Evolutionary conservation across 2,888 invertebrate species (phyloP), one percentile per base, ranked within the genome.

Genomic region (Chrysolina oricalcia): DNA sequence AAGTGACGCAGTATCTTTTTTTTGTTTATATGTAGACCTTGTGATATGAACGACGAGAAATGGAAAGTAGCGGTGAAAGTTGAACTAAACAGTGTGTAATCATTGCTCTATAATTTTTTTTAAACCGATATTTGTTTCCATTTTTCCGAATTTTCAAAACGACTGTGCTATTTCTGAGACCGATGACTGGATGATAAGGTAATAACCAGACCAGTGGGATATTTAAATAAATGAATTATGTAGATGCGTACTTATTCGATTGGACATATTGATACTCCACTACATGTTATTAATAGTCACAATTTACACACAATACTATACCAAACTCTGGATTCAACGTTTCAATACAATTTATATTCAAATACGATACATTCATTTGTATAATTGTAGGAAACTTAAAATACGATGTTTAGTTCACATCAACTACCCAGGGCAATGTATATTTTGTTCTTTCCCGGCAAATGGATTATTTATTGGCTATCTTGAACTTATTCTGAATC

Each of bases 191-290:
- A 86, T 88, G 88, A 88, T 88, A 88, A 87, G 88, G 88, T 88
- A 88, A 87, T 88, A 88, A 88, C 85, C 86, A 85, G 86, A 85
- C 86, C 86, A 82, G 85, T 81, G 81, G 81, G 85, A 87, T 88
- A 88, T 89, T 89, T 89, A 88, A 89, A 89, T 88, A 87, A 87
- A 89, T 89, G 87, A 88, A 88, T 89, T 89, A 88, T 88, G 87
- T 88, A 88, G 87, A 88, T 88, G 84, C 82, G 85, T 87, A 87
- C 87, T 88, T 88, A 88, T 87, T 86, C 88, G 88, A 89, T 89
- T 88, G 87, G 88, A 88, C 88, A 88, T 89, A 89, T 89, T 88
- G 89, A 89, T 89, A 89, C 87, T 88, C 87, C 87, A 85, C 85
- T 86, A 85, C 82, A 81, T 84, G 88, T 88, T 88, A 88, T 88